A percentile compares a stretch with the other conserved stretches of the same genome.
Evolutionary conservation across 2,888 invertebrate genomes (phyloP).

Genomic region (Drosophila ezoana): DNA sequence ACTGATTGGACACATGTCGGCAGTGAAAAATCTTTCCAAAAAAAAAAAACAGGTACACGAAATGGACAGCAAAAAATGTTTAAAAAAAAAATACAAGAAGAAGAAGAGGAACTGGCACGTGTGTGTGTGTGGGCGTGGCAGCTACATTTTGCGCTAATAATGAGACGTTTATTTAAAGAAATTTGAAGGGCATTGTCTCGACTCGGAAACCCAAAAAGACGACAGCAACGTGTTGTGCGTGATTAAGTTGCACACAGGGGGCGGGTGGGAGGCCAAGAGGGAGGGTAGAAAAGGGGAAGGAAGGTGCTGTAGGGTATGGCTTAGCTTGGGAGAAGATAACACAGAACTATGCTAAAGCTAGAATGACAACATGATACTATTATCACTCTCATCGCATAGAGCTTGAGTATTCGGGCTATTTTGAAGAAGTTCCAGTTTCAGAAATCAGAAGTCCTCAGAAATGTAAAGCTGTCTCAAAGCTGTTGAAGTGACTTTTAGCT

Average conservation of each 20-base stretch:
- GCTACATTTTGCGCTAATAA: constrained; percentile 59
- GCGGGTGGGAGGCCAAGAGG: too few species aligned
- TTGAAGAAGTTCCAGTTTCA: too few species aligned
- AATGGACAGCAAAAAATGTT: constrained; percentile 37
- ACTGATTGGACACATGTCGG: constrained; percentile 78
- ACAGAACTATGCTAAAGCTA: too few species aligned
- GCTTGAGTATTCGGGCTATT: too few species aligned
- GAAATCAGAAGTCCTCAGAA: too few species aligned
- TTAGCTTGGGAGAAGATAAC: too few species aligned
- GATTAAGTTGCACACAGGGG: constrained; percentile 1
- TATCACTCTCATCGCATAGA: too few species aligned
- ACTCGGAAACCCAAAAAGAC: neutral
- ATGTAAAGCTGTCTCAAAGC: too few species aligned
- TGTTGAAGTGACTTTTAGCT: too few species aligned
- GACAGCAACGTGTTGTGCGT: constrained; percentile 3
- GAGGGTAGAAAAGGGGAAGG: too few species aligned
- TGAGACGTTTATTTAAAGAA: constrained; percentile 78
- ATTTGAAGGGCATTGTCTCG: constrained; percentile 46
- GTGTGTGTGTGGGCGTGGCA: constrained; percentile 43
- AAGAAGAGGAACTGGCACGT: constrained; percentile 35
- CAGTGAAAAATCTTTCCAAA: constrained; percentile 58
- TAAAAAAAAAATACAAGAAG: neutral
- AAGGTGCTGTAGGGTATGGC: too few species aligned
- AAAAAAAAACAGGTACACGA: constrained; percentile 54
- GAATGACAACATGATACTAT: too few species aligned